Base-by-base conservation (phyloP, 2,888 invertebrate genomes). In the Oscheius sp. region DNA sequence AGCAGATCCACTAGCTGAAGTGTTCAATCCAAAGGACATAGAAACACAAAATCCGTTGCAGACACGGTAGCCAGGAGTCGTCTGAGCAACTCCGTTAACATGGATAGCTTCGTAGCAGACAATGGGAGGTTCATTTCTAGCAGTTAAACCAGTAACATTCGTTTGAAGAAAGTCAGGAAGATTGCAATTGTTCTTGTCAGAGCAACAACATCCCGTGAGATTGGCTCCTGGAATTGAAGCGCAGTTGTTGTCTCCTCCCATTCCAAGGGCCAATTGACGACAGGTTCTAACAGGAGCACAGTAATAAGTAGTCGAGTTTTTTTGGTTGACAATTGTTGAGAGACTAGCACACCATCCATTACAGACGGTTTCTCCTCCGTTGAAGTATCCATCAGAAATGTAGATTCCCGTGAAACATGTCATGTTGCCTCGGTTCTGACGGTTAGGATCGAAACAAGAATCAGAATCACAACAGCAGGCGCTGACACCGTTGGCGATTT, bases 31-130 rank as follows among this genome's bases (percentile, higher is more conserved):
- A 44, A 76, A 63, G 1, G 56, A 36, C n/a, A 77, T 67, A 4
- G 74, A 74, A 17, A 74, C 74, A 50, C 77, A 77, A 51, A 74
- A 73, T 61, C 77, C 77, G 32, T 74, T 68, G 49, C 77, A 77
- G 51, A 70, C 65, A 20, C 72, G 62, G 68, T 73, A 76, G 54
- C 45, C 26, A 20, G 28, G 20, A 14, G 24, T 51, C 24, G 51
- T 51, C 9, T 68, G 67, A 54, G 66, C 56, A 36, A 65, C 36
- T 65, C 73, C 73, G 50, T 77, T 77, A 50, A 77, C 49, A 30
- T 71, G 67, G 59, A 77, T 63, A 66, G 73, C 77, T 68, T 73
- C 71, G 62, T 74, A 77, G 67, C 77, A 77, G 56, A 74, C 71
- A 33, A 77, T 77, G 38, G 62, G 67, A 44, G 74, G 70, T 14